Evolutionary conservation across 23 tunicate genomes (phyloP).

Genomic region (Oikopleura dioica): DNA sequence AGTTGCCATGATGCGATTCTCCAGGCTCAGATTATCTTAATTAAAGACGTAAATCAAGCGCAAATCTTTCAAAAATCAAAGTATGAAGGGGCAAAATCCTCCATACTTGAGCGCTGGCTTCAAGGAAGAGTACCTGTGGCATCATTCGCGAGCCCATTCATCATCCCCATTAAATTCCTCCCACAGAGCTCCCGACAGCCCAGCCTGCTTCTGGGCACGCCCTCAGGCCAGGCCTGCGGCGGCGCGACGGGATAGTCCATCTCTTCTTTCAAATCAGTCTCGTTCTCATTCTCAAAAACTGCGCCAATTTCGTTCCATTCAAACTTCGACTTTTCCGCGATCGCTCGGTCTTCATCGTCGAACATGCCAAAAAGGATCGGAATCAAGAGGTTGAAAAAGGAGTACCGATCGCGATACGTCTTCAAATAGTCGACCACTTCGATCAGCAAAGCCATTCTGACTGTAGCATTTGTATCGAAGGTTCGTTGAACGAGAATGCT

Average conservation of each 20-base stretch:
- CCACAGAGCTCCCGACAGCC: background rate
- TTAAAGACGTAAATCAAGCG: too few species aligned
- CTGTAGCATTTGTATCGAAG: background rate
- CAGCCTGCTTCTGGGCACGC: background rate
- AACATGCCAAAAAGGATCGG: background rate
- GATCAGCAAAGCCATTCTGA: background rate
- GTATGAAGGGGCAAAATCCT: background rate
- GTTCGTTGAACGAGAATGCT: background rate
- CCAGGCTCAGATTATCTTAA: background rate
- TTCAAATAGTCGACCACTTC: constrained; percentile 9
- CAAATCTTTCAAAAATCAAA: too few species aligned
- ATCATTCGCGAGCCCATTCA: background rate
- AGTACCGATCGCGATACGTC: constrained; percentile 3
- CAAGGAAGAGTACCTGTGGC: background rate
- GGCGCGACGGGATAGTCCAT: constrained; percentile 1
- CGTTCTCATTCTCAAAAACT: background rate
- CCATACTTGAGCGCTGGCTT: background rate
- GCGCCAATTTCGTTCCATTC: constrained; percentile 1
- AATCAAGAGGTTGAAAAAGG: constrained; percentile 6
- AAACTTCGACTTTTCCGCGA: background rate
- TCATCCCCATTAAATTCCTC: constrained; percentile 5
- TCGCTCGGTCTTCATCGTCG: background rate
- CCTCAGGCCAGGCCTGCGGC: background rate
- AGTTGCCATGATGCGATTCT: constrained; percentile 6
- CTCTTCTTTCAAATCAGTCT: background rate